Percentiles rank a stretch among this genome's conserved stretches.
phyloP scores from a whole-genome alignment of 2,888 invertebrate species.

The Apamea sordens region DNA sequence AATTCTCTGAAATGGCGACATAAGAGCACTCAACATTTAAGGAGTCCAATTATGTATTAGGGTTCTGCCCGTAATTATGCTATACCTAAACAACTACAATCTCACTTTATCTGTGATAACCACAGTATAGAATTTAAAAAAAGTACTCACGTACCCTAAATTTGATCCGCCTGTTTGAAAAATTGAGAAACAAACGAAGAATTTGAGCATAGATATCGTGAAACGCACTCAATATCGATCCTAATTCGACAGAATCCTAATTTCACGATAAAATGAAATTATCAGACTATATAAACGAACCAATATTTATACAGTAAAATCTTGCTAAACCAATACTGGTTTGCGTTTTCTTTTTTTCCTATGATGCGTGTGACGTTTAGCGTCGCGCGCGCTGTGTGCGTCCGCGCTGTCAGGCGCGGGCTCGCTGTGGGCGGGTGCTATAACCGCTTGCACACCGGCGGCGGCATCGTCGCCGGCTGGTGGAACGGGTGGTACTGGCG shows the following conservation, averaged over 20 bases:
- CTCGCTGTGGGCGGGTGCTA: conserved; percentile 82
- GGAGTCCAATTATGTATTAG: conserved; percentile 41
- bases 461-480: conserved; percentile 84
- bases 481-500: conserved; percentile 88
- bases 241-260: conserved; percentile 41
- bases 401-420: conserved; percentile 63
- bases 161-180: conserved; percentile 73
- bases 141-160: conserved; percentile 71
- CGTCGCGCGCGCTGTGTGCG: conserved; percentile 65
- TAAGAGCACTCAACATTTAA: conserved; percentile 30
- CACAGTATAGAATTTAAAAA: conserved; percentile 72
- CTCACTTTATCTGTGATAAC: conserved; percentile 81
- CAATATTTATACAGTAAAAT: conserved; percentile 60
- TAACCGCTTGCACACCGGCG: conserved; percentile 86
- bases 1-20: conserved; percentile 47
- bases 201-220: conserved; percentile 75
- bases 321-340: conserved; percentile 84
- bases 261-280: conserved; percentile 49
- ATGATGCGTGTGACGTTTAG: conserved; percentile 74
- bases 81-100: conserved; percentile 75
- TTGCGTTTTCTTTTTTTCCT: conserved; percentile 84
- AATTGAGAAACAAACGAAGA: conserved; percentile 65
- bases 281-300: conserved; percentile 63
- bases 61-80: conserved; percentile 58
- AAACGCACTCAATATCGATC: conserved; percentile 44